phyloP scores from a whole-genome alignment of 2,888 invertebrate species.

The Perizoma flavofasciatum region DNA sequence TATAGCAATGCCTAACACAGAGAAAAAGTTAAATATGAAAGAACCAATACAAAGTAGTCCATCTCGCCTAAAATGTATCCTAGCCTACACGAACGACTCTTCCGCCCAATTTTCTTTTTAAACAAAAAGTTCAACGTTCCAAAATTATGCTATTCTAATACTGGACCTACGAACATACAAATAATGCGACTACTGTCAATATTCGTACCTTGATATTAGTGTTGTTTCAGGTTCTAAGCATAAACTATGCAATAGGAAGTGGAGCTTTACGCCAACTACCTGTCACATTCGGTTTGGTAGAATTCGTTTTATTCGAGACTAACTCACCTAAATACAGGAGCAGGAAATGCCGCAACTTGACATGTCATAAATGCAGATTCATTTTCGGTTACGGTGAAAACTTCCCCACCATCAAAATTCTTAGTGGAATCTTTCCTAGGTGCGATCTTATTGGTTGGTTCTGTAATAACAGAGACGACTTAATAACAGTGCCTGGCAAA shows the following conservation, averaged over 20 bases:
- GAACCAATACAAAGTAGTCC: background rate
- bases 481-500: slow-evolving; percentile 37
- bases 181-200: too few species aligned
- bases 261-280: slow-evolving; percentile 70
- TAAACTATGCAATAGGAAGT: background rate
- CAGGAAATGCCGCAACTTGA: slow-evolving; percentile 87
- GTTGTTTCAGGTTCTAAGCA: background rate
- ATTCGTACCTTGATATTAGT: background rate
- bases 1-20: slow-evolving; percentile 38
- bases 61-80: background rate
- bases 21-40: background rate
- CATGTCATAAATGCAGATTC: slow-evolving; percentile 86
- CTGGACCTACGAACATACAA: too few species aligned
- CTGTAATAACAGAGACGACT: slow-evolving; percentile 79
- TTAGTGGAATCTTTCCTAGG: slow-evolving; percentile 80
- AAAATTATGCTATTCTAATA: too few species aligned
- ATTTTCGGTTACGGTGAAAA: slow-evolving; percentile 78
- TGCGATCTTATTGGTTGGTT: slow-evolving; percentile 87
- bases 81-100: background rate
- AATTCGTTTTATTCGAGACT: slow-evolving; percentile 45
- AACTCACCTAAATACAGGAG: slow-evolving; percentile 88
- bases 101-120: too few species aligned
- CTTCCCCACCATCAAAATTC: slow-evolving; percentile 86
- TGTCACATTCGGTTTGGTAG: slow-evolving; percentile 82
- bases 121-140: too few species aligned